Percentiles rank a stretch among this genome's conserved stretches.
Conservation (phyloP, 2,113 vertebrate species). For the Neodontobutis hainanensis region DNA sequence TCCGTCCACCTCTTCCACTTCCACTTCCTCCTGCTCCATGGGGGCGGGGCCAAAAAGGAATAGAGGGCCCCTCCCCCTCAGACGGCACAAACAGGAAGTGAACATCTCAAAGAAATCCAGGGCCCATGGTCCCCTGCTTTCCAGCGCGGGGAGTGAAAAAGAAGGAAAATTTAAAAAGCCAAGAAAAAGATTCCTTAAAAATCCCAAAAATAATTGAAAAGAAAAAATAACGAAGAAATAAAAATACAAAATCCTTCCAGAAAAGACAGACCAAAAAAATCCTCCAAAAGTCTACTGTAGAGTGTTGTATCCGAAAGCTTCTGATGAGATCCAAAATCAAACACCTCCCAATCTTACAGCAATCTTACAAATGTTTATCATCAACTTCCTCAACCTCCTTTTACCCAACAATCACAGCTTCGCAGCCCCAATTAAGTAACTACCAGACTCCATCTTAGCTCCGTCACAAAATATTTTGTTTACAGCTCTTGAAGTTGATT, state of each 20-base stretch:
- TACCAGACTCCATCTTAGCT: constrained; percentile 60
- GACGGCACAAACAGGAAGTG: constrained; percentile 74
- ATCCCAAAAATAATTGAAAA: constrained; percentile 54
- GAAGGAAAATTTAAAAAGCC: constrained; percentile 38
- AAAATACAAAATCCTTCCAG: constrained; percentile 53
- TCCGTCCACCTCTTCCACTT: constrained; percentile 67
- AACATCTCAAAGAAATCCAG: constrained; percentile 78
- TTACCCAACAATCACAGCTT: constrained; percentile 37
- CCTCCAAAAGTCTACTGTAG: constrained; percentile 55
- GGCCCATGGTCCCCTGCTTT: constrained; percentile 76
- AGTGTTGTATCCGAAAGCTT: constrained; percentile 63
- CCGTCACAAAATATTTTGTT: constrained; percentile 39
- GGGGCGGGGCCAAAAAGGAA: constrained; percentile 60
- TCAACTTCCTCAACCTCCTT: constrained; percentile 24
- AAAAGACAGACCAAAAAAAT: constrained; percentile 62
- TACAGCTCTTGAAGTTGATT: constrained; percentile 39
- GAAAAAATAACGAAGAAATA: constrained; percentile 13
- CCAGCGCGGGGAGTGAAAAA: constrained; percentile 38
- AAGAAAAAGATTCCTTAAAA: constrained; percentile 63
- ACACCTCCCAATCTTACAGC: constrained; percentile 29
- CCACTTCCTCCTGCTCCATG: constrained; percentile 60
- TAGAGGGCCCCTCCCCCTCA: constrained; percentile 75
- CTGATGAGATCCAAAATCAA: constrained; percentile 48
- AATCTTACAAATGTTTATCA: constrained; percentile 25
- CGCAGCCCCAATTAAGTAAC: constrained; percentile 36